Conservation (phyloP, 2,113 vertebrate genomes). For the Chaetodon auriga region DNA sequence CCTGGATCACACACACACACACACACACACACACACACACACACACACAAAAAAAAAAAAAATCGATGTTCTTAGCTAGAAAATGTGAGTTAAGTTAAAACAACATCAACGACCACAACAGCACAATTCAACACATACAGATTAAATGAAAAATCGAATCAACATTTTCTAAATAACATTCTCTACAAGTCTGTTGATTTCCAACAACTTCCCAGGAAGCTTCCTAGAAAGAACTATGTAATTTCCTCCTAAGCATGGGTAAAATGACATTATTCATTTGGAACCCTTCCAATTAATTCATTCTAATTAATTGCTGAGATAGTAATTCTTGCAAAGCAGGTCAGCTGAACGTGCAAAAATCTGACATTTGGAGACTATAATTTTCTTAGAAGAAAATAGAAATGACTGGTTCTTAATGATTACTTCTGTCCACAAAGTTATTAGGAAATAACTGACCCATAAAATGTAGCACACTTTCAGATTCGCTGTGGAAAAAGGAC, state of each 20-base stretch:
- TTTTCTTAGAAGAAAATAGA: not conserved
- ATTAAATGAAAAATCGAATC: not conserved
- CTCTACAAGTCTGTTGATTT: not conserved
- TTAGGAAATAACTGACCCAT: not conserved
- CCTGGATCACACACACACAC: not conserved
- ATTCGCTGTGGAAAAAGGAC: too few relatives aligned
- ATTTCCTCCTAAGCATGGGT: not conserved
- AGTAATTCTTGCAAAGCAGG: not conserved
- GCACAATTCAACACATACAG: not conserved
- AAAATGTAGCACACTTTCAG: not conserved
- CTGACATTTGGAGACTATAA: not conserved
- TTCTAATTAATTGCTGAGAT: not conserved
- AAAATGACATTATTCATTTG: not conserved
- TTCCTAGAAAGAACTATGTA: not conserved
- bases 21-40: slow-evolving; percentile 1
- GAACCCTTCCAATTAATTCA: not conserved
- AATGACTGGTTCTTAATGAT: too few relatives aligned
- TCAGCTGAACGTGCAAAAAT: not conserved
- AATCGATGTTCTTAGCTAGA: not conserved
- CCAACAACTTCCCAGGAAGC: not conserved
- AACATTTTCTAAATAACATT: too few relatives aligned
- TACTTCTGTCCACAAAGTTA: too few relatives aligned
- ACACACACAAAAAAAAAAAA: not conserved
- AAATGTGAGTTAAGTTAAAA: not conserved
- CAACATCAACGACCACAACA: not conserved